These are phyloP conservation scores for Linyphia triangularis DNA, from an alignment of 2,888 invertebrate genomes.

Conservation along the genomic window DNA sequence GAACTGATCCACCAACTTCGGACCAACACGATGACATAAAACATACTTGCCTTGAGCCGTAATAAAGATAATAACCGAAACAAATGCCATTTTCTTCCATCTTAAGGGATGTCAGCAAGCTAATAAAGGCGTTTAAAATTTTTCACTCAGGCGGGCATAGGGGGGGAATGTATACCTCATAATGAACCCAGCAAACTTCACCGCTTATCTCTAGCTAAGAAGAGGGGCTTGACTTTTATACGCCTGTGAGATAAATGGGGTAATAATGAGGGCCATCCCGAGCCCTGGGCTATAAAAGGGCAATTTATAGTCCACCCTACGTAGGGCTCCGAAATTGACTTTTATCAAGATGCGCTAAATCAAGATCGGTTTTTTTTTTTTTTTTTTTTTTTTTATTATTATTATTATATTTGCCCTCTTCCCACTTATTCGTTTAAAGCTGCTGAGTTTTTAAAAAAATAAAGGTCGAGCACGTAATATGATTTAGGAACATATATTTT, in stretches of 20 bases:
- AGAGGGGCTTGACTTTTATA: constrained; percentile 51
- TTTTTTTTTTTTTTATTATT: neutral
- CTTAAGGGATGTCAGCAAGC: constrained; percentile 35
- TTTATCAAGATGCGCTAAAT: constrained; percentile 63
- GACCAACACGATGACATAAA: neutral
- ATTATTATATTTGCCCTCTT: neutral
- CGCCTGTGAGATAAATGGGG: constrained; percentile 47
- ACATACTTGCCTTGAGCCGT: constrained; percentile 14
- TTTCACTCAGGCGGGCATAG: constrained; percentile 1
- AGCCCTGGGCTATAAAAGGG: constrained; percentile 51
- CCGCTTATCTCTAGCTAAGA: constrained; percentile 37
- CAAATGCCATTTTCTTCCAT: constrained; percentile 20
- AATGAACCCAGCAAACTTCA: constrained; percentile 50
- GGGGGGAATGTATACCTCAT: constrained; percentile 41
- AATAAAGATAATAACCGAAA: constrained; percentile 38
- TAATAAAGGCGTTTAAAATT: constrained; percentile 60
- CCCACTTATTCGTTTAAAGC: neutral
- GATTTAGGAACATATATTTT: neutral
- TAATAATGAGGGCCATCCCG: constrained; percentile 56
- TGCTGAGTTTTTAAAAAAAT: neutral
- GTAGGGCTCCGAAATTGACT: constrained; percentile 47
- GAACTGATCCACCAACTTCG: neutral
- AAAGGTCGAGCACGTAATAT: neutral
- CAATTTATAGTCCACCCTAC: constrained; percentile 36
- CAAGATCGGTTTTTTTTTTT: constrained; percentile 37